phyloP scores from a whole-genome alignment of 2,888 invertebrate genomes.

The Taenaris catops region DNA sequence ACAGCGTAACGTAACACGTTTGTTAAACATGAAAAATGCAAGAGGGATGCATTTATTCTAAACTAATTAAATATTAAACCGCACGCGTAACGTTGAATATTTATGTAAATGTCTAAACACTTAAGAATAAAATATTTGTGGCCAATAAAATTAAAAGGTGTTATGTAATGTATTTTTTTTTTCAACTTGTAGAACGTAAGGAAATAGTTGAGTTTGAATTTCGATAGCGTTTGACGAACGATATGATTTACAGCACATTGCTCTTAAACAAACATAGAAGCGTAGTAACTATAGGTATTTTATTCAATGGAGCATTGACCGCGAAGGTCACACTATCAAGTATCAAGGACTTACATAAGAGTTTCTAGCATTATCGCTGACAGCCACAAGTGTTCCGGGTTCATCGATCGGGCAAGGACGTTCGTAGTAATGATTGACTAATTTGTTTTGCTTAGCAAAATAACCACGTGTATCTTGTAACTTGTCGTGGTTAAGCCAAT shows the following conservation, averaged over 20 bases:
- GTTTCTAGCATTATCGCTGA: constrained; percentile 47
- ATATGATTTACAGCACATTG: constrained; percentile 18
- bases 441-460: constrained; percentile 26
- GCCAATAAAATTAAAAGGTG: too few species aligned
- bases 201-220: neutral
- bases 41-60: too few species aligned
- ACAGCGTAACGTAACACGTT: too few species aligned
- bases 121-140: too few species aligned
- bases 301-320: constrained; percentile 44
- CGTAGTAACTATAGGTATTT: constrained; percentile 16
- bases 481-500: constrained; percentile 6
- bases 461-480: constrained; percentile 29
- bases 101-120: too few species aligned
- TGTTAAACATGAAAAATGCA: too few species aligned
- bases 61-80: too few species aligned
- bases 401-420: constrained; percentile 66
- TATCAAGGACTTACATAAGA: constrained; percentile 58
- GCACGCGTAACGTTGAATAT: too few species aligned
- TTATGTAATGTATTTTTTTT: too few species aligned
- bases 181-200: neutral
- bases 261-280: constrained; percentile 20
- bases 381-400: constrained; percentile 57
- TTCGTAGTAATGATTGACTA: constrained; percentile 37
- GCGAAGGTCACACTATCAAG: constrained; percentile 55
- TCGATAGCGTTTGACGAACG: constrained; percentile 6